These are phyloP conservation scores for Gambusia yucatana DNA, from an alignment of 2,797 vertebrate genomes.

Conservation along the genomic window DNA sequence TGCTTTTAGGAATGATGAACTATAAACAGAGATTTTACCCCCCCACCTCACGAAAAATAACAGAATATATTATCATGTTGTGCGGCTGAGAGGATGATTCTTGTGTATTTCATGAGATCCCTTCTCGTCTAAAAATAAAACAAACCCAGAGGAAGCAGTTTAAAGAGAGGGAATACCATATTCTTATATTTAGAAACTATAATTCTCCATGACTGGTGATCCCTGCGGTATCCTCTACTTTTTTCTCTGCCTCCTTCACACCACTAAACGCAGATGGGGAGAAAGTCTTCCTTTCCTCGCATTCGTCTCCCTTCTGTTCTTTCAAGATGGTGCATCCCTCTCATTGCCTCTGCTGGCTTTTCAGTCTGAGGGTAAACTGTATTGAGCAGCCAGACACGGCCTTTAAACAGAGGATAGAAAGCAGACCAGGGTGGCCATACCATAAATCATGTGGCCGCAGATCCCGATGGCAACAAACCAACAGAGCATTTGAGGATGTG, in stretches of 20 bases:
- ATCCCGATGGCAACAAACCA: constrained; percentile 64
- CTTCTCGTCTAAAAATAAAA: constrained; percentile 44
- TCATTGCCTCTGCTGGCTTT: constrained; percentile 13
- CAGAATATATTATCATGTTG: constrained; percentile 41
- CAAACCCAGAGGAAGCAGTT: constrained; percentile 61
- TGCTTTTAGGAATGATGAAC: constrained; percentile 32
- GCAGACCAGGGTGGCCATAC: constrained; percentile 46
- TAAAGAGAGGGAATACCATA: constrained; percentile 61
- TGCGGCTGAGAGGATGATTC: constrained; percentile 32
- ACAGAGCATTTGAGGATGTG: constrained; percentile 28
- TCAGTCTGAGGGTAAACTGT: constrained; percentile 44
- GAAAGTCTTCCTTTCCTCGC: constrained; percentile 37
- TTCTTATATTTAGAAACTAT: constrained; percentile 63
- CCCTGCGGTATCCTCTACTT: constrained; percentile 40
- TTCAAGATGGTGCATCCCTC: constrained; percentile 21
- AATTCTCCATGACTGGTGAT: constrained; percentile 67
- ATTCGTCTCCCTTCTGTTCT: constrained; percentile 16
- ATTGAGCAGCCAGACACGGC: constrained; percentile 58
- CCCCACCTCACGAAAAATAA: constrained; percentile 20
- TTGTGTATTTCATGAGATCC: constrained; percentile 49
- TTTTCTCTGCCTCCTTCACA: constrained; percentile 24
- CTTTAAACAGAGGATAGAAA: constrained; percentile 67
- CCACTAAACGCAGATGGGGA: constrained; percentile 30
- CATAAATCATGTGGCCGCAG: constrained; percentile 70
- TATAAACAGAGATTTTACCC: constrained; percentile 34